phyloP scores from a whole-genome alignment of 2,113 vertebrate genomes.

The Ochotona curzoniae region DNA sequence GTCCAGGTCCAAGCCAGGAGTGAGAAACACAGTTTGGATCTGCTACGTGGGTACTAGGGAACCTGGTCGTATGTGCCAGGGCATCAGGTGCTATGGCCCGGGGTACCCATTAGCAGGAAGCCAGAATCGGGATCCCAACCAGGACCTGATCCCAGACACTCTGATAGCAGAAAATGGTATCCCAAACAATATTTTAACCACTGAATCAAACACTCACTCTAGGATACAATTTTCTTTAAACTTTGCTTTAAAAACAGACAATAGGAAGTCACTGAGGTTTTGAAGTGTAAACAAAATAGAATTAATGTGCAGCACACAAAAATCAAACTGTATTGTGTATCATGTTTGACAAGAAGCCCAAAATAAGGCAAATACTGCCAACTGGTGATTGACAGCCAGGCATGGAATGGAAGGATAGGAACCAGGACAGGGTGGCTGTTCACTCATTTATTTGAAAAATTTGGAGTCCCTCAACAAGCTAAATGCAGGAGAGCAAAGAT shows the following conservation, averaged over 20 bases:
- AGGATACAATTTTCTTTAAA: conserved; percentile 33
- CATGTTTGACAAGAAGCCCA: background rate
- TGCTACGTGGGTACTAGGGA: no score
- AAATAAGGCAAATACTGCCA: background rate
- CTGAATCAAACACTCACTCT: no score
- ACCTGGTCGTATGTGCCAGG: no score
- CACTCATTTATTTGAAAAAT: background rate
- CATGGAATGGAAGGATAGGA: background rate
- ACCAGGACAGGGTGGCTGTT: background rate
- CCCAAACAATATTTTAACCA: no score
- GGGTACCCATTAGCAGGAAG: no score
- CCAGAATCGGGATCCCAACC: no score
- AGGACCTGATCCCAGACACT: no score
- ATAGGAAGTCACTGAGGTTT: background rate
- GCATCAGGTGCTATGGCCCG: no score
- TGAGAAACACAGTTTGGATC: no score
- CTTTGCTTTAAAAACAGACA: background rate
- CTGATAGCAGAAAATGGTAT: no score
- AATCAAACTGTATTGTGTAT: background rate
- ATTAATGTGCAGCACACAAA: background rate
- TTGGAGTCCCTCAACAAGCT: background rate
- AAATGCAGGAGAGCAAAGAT: background rate
- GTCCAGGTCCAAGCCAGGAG: no score
- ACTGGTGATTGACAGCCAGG: background rate
- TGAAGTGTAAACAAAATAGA: conserved; percentile 3